Base-by-base conservation (phyloP, 2,888 invertebrate genomes). In the Drosophila vallismaia region DNA sequence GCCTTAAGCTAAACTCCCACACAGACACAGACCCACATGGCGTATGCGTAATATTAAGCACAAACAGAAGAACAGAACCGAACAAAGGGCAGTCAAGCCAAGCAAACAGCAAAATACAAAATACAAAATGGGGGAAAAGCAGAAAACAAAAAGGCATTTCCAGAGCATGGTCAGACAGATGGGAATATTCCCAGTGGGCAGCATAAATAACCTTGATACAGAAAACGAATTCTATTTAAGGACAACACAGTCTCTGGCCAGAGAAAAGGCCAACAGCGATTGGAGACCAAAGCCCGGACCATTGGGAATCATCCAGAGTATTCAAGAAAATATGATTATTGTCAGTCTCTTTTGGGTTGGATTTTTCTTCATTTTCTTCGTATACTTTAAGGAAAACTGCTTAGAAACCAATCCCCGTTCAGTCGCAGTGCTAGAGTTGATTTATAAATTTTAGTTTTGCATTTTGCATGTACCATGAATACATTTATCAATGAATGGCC, bases 171-270 rank as follows among this genome's bases (percentile, higher is more conserved):
- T 45, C 12, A 58, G 33, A 59, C 46, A 59, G 24, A 46, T 12
- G 64, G 26, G 24, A 45, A 50, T 12, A 66, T 52, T 52, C 50
- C 48, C 58, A 53, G 72, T 46, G 78, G 67, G 51, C 55, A 36
- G 58, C 66, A 69, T 72, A 70, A 72, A 80, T 70, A 80, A 75
- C 86, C 84, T 80, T 84, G 81, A 80, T 84, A 49, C 52, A 53
- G 45, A 46, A 42, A 64, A 54, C 44, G 58, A 57, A 63, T 66
- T 76, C 69, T 76, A 74, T 80, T 79, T 74, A 55, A 70, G 74
- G 60, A 67, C 67, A 46, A 53, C 38, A 38, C 46, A 33, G 67
- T 53, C 54, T 52, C 36, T 19, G 31, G 26, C 19, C 46, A 26
- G 31, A 9, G 31, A 29, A 8, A 12, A 51, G 42, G 31, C 44